These are phyloP conservation scores for Varroa destructor DNA, from an alignment of 1,140 invertebrate species.

Conservation along the genomic window DNA sequence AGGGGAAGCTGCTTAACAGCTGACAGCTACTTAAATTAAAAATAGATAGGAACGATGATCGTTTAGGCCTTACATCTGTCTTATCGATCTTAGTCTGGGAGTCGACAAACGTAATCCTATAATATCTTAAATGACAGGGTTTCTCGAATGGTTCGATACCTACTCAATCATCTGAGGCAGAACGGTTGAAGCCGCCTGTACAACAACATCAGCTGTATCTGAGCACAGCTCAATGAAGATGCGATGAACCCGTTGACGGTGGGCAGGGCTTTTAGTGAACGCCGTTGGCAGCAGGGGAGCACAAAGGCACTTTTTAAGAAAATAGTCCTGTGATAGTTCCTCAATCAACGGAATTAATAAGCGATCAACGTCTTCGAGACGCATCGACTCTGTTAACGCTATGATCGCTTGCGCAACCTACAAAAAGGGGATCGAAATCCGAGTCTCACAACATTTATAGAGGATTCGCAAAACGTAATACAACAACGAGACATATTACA, in stretches of 20 bases:
- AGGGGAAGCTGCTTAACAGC: no score
- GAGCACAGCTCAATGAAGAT: slow-evolving; percentile 10
- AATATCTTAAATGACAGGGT: no score
- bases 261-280: neutral
- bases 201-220: slow-evolving; percentile 4
- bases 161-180: slow-evolving; percentile 13
- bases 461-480: no score
- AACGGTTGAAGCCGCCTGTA: slow-evolving; percentile 14
- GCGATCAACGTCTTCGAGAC: slow-evolving; percentile 4
- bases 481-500: no score
- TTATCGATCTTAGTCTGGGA: no score
- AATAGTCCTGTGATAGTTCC: slow-evolving; percentile 4
- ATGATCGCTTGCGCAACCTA: neutral
- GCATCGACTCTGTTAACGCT: neutral
- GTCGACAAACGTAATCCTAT: no score
- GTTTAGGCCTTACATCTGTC: no score
- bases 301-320: slow-evolving; percentile 17
- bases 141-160: no score
- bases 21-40: no score
- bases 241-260: neutral
- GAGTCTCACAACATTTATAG: no score
- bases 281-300: slow-evolving; percentile 15
- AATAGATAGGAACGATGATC: no score
- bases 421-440: no score
- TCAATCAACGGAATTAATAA: neutral